Evolutionary conservation across 1,140 invertebrate species (phyloP).

Genomic region (Anadara kagoshimensis): DNA sequence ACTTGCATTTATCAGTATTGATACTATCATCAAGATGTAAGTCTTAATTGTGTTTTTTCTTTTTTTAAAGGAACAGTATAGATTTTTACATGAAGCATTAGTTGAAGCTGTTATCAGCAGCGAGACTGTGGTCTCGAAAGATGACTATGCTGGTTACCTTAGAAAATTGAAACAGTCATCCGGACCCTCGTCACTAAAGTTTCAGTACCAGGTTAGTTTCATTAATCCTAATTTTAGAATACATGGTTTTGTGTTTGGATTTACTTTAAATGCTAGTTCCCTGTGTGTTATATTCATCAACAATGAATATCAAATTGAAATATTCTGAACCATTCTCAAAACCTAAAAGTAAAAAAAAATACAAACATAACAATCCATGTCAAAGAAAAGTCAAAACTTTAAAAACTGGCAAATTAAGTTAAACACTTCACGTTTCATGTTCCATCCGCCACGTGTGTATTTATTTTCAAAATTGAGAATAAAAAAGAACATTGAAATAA

Average conservation of each 20-base stretch:
- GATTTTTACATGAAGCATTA: conserved; percentile 13
- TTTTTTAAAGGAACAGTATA: conserved; percentile 14
- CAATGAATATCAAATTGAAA: neutral
- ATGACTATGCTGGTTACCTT: conserved; percentile 10
- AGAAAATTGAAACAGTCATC: neutral
- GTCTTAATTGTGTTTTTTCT: too few relatives aligned
- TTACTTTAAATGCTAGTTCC: neutral
- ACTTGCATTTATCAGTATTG: too few relatives aligned
- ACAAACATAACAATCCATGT: too few relatives aligned
- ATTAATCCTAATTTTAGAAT: neutral
- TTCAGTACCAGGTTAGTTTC: neutral
- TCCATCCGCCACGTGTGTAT: too few relatives aligned
- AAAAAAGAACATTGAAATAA: too few relatives aligned
- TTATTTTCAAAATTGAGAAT: too few relatives aligned
- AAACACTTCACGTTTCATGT: too few relatives aligned
- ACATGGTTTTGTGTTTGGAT: neutral
- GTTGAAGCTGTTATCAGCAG: neutral
- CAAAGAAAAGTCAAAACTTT: too few relatives aligned
- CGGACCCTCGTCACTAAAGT: too few relatives aligned
- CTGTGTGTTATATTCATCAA: neutral
- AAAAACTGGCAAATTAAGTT: too few relatives aligned
- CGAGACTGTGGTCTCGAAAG: neutral
- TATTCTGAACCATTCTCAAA: neutral
- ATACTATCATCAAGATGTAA: too few relatives aligned
- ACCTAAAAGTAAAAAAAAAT: too few relatives aligned